These are phyloP conservation scores for Alcis repandata DNA, from an alignment of 2,888 invertebrate genomes.

Conservation along the genomic window DNA sequence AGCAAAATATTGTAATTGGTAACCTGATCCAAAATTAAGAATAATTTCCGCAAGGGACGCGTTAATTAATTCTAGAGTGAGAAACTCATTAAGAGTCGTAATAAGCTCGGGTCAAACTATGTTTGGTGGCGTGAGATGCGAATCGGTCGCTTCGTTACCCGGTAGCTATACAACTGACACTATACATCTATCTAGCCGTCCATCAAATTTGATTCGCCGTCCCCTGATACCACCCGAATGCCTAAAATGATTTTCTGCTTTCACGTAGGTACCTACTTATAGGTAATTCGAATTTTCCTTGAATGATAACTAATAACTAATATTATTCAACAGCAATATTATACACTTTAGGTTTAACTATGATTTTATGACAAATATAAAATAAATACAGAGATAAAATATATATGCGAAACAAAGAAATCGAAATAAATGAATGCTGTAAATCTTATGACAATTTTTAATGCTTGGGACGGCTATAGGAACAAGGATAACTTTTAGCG, in stretches of 20 bases:
- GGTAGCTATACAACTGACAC: background rate
- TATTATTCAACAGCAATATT: too few relatives aligned
- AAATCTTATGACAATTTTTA: too few relatives aligned
- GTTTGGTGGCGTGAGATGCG: constrained; percentile 1
- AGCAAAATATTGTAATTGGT: constrained; percentile 44
- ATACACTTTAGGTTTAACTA: too few relatives aligned
- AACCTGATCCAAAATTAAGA: constrained; percentile 41
- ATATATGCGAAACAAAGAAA: too few relatives aligned
- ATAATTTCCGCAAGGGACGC: constrained; percentile 42
- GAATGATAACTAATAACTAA: too few relatives aligned
- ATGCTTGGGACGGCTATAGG: too few relatives aligned
- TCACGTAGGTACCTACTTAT: background rate
- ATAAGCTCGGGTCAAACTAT: constrained; percentile 28
- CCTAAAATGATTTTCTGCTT: too few relatives aligned
- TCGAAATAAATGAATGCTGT: too few relatives aligned
- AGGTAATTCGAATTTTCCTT: background rate
- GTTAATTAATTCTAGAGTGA: constrained; percentile 53
- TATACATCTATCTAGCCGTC: background rate
- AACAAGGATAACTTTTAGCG: too few relatives aligned
- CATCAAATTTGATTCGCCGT: constrained; percentile 7
- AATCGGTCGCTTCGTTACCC: background rate
- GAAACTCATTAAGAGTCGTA: constrained; percentile 53
- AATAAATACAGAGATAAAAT: too few relatives aligned
- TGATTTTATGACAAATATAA: too few relatives aligned
- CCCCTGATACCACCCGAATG: background rate